These are phyloP conservation scores for Pollimyrus isidori DNA, from an alignment of 2,113 vertebrate genomes.

Conservation along the genomic window DNA sequence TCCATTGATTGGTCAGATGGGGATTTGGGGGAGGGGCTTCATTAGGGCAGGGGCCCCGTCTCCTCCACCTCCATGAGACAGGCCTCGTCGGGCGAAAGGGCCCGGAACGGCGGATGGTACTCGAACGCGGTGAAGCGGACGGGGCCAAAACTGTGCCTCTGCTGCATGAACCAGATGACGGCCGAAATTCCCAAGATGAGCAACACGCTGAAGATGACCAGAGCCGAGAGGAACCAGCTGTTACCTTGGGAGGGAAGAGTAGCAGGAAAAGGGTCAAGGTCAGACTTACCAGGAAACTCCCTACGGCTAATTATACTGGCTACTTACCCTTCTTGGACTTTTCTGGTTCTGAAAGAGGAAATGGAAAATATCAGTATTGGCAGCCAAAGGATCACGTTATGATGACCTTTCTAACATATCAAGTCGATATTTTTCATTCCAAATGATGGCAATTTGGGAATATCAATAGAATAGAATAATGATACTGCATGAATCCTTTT, in stretches of 20 bases:
- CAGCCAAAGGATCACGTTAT: not conserved
- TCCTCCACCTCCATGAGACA: slow-evolving; percentile 72
- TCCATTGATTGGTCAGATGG: slow-evolving; percentile 69
- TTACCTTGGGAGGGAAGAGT: slow-evolving; percentile 39
- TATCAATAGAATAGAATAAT: not conserved
- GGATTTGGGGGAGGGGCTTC: slow-evolving; percentile 27
- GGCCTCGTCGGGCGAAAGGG: slow-evolving; percentile 59
- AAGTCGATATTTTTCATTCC: not conserved
- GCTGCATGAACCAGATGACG: slow-evolving; percentile 67
- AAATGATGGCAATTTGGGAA: not conserved
- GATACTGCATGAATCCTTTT: not conserved
- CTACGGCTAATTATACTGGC: not conserved
- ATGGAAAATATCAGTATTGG: slow-evolving; percentile 2
- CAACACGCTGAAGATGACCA: slow-evolving; percentile 68
- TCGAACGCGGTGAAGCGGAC: slow-evolving; percentile 54
- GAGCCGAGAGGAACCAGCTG: slow-evolving; percentile 51
- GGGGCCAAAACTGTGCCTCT: slow-evolving; percentile 54
- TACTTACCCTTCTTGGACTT: slow-evolving; percentile 46
- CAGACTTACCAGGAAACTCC: not conserved
- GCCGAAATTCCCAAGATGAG: slow-evolving; percentile 60
- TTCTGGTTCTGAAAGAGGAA: slow-evolving; percentile 30
- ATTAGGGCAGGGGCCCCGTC: slow-evolving; percentile 55
- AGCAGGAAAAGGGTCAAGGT: slow-evolving; percentile 24
- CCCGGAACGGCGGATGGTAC: slow-evolving; percentile 59
- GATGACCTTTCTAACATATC: not conserved